Evolutionary conservation across 2,888 invertebrate species (phyloP).

Genomic region (Amiota communis): DNA sequence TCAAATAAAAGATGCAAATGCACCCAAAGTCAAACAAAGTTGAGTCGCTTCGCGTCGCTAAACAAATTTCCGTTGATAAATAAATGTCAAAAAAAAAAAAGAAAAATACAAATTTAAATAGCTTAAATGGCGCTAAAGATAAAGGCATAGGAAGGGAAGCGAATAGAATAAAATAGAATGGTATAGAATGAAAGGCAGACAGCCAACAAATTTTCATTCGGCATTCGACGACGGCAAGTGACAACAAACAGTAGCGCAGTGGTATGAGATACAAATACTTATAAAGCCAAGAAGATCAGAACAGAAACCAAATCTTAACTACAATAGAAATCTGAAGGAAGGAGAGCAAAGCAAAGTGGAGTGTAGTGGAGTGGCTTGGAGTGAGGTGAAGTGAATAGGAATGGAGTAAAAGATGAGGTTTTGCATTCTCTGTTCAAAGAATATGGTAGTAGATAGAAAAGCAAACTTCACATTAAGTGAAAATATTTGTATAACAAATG

Average conservation of each 20-base stretch:
- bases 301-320: background rate
- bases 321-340: no score
- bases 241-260: constrained; percentile 12
- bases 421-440: no score
- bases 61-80: constrained; percentile 32
- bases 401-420: no score
- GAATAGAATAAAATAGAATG: background rate
- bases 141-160: background rate
- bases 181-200: background rate
- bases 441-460: background rate
- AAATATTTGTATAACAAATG: constrained; percentile 29
- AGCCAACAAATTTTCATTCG: no score
- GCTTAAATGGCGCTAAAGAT: constrained; percentile 28
- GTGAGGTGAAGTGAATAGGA: no score
- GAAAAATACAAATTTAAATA: constrained; percentile 17
- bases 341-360: background rate
- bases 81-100: background rate
- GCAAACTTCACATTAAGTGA: background rate
- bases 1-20: background rate
- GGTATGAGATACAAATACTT: background rate
- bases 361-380: background rate
- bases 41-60: constrained; percentile 6
- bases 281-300: background rate
- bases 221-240: background rate
- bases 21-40: constrained; percentile 9